Percentiles rank a stretch among this genome's conserved stretches.
phyloP scores from a whole-genome alignment of 2,888 invertebrate genomes.

The Neoaliturus tenellus region DNA sequence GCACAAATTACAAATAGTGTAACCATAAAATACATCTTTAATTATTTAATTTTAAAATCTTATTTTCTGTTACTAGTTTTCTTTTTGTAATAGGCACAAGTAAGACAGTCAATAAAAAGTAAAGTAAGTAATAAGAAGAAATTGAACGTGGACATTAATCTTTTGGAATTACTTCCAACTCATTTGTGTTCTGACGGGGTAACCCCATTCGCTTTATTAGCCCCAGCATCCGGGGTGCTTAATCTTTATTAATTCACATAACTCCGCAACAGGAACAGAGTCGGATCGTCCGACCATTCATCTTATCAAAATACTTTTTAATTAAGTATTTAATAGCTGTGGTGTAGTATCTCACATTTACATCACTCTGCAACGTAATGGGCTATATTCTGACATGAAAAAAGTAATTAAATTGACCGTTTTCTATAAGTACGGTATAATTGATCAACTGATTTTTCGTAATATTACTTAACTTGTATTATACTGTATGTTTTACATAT shows the following conservation, averaged over 20 bases:
- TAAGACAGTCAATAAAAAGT: not conserved
- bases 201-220: slow-evolving; percentile 5
- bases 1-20: too few relatives aligned
- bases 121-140: slow-evolving; percentile 13
- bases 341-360: not conserved
- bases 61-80: too few relatives aligned
- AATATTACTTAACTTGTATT: too few relatives aligned
- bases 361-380: too few relatives aligned
- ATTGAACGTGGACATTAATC: not conserved
- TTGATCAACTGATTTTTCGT: too few relatives aligned
- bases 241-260: slow-evolving; percentile 17
- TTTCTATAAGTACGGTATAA: too few relatives aligned
- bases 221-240: not conserved
- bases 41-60: too few relatives aligned
- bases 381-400: too few relatives aligned
- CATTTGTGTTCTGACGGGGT: slow-evolving; percentile 11
- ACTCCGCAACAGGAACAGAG: not conserved
- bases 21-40: too few relatives aligned
- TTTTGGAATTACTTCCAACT: slow-evolving; percentile 13
- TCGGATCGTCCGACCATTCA: not conserved
- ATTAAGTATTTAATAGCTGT: not conserved
- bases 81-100: too few relatives aligned
- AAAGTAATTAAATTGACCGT: too few relatives aligned
- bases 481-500: too few relatives aligned
- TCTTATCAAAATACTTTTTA: not conserved